phyloP scores from a whole-genome alignment of 2,888 invertebrate species.

The Aleiodes leptofemur region DNA sequence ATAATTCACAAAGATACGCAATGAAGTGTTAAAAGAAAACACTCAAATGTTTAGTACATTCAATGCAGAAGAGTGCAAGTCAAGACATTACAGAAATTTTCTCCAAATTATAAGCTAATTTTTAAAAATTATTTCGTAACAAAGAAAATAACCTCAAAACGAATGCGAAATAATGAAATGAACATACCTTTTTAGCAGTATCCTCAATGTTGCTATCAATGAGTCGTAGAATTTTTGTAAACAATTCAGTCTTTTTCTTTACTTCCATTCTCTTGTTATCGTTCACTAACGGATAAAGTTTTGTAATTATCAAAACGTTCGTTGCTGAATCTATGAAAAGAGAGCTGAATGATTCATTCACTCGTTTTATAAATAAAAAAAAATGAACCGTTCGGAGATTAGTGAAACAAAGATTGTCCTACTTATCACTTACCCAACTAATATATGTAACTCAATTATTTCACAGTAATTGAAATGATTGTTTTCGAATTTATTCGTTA shows the following conservation, averaged over 20 bases:
- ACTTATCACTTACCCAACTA: constrained; percentile 41
- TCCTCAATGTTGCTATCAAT: constrained; percentile 1
- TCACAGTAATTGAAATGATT: constrained; percentile 44
- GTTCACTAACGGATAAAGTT: not conserved
- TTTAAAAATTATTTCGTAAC: not conserved
- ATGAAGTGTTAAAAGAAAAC: no score
- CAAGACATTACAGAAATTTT: no score
- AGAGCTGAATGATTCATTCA: constrained; percentile 24
- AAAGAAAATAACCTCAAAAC: not conserved
- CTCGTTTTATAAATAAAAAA: constrained; percentile 5
- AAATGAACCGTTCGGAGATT: constrained; percentile 35
- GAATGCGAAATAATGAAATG: not conserved
- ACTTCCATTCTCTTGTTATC: not conserved
- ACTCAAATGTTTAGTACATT: no score
- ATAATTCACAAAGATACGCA: no score
- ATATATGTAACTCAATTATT: constrained; percentile 41
- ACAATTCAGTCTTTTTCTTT: constrained; percentile 1
- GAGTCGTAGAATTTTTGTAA: not conserved
- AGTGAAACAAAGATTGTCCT: constrained; percentile 31
- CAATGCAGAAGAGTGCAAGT: no score
- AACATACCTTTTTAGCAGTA: not conserved
- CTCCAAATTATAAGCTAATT: constrained; percentile 11
- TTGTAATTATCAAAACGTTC: not conserved
- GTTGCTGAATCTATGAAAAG: not conserved
- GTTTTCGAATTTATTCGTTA: constrained; percentile 52